Evolutionary conservation across 1,140 invertebrate genomes (phyloP).

Genomic region (Drosophila insularis): DNA sequence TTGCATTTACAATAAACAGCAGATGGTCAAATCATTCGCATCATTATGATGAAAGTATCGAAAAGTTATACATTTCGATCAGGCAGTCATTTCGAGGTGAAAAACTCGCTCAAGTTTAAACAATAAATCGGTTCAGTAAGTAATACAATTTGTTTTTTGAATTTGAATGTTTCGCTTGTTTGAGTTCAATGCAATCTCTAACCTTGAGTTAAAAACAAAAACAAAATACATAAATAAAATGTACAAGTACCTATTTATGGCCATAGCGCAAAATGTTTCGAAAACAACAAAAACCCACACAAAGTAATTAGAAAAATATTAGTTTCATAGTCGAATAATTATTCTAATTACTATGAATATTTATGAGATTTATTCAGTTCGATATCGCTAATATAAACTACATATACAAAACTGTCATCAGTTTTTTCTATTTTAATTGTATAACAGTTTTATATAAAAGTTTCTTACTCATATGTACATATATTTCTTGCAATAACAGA

Average conservation of each 20-base stretch:
- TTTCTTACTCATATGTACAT: no score
- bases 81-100: background rate
- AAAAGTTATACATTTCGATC: constrained; percentile 3
- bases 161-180: constrained; percentile 14
- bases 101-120: constrained; percentile 17
- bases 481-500: no score
- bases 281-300: background rate
- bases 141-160: constrained; percentile 2
- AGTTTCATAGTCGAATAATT: constrained; percentile 9
- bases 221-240: no score
- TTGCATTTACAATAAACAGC: constrained; percentile 15
- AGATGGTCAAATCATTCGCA: background rate
- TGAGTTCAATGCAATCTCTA: constrained; percentile 4
- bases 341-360: constrained; percentile 19
- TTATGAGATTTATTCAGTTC: constrained; percentile 11
- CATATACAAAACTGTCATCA: background rate
- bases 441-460: no score
- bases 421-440: no score
- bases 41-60: background rate
- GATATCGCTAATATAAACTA: background rate
- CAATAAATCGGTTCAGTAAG: constrained; percentile 17
- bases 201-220: constrained; percentile 12
- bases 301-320: constrained; percentile 5
- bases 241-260: background rate
- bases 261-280: background rate